Evolutionary conservation across 2,797 vertebrate species (phyloP).

Genomic region (Eulemur coronatus): DNA sequence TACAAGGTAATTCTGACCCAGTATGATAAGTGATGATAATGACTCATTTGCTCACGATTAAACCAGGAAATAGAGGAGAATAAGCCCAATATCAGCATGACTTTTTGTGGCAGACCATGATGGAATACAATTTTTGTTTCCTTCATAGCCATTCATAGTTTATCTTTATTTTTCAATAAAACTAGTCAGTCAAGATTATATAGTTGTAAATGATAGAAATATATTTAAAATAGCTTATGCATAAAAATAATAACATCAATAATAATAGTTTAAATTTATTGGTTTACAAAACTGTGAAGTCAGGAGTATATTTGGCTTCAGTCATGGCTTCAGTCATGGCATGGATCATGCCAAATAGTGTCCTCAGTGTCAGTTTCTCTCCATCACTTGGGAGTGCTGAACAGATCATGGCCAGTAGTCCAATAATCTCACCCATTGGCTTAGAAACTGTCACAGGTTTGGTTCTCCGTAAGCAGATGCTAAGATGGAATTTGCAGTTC

Average conservation of each 20-base stretch:
- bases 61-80: neutral
- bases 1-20: neutral
- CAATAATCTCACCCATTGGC: neutral
- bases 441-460: neutral
- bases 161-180: neutral
- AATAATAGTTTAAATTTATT: neutral
- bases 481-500: neutral
- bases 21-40: neutral
- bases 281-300: neutral
- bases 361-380: neutral
- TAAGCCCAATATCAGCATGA: neutral
- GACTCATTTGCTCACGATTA: neutral
- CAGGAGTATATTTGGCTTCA: neutral
- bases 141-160: neutral
- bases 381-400: neutral
- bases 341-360: neutral
- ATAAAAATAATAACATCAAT: neutral
- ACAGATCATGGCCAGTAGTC: neutral
- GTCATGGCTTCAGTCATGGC: neutral
- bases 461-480: neutral
- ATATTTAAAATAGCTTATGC: neutral
- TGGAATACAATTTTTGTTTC: neutral
- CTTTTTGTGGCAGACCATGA: neutral
- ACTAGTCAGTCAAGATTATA: neutral
- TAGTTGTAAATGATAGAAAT: neutral